Conservation (phyloP, 2,113 vertebrate genomes). For the Rhizomys pruinosus region DNA sequence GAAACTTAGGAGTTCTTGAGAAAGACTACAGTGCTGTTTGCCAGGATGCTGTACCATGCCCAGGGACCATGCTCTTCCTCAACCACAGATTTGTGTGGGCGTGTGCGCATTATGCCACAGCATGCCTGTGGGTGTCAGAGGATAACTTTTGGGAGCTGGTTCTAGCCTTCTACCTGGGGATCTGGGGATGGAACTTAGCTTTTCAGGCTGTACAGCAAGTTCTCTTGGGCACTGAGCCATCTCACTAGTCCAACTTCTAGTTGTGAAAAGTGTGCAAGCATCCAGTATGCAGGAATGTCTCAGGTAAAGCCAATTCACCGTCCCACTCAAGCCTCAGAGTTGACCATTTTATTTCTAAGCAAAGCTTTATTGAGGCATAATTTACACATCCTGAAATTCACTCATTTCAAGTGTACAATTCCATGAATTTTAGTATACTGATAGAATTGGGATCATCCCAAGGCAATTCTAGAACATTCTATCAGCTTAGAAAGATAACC, state of each 20-base stretch:
- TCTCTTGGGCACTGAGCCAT: background rate
- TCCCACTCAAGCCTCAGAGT: background rate
- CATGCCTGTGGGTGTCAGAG: too few species aligned
- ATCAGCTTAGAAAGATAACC: background rate
- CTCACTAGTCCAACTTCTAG: background rate
- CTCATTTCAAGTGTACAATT: background rate
- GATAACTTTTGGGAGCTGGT: too few species aligned
- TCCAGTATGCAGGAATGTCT: background rate
- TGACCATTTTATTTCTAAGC: background rate
- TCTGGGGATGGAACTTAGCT: background rate
- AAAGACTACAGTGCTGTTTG: background rate
- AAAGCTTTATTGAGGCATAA: background rate
- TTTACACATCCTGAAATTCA: background rate
- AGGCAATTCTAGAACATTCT: conserved; percentile 13
- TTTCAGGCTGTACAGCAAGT: background rate
- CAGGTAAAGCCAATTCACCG: background rate
- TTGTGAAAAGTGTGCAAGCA: background rate
- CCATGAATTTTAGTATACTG: background rate
- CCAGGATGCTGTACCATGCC: background rate
- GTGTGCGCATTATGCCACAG: too few species aligned
- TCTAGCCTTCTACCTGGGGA: background rate
- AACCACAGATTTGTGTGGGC: background rate
- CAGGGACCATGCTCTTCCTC: background rate
- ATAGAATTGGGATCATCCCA: background rate
- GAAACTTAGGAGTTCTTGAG: background rate